Evolutionary conservation across 1,140 invertebrate species (phyloP), one percentile per base, ranked within the genome.

Genomic region (Achatina immaculata): DNA sequence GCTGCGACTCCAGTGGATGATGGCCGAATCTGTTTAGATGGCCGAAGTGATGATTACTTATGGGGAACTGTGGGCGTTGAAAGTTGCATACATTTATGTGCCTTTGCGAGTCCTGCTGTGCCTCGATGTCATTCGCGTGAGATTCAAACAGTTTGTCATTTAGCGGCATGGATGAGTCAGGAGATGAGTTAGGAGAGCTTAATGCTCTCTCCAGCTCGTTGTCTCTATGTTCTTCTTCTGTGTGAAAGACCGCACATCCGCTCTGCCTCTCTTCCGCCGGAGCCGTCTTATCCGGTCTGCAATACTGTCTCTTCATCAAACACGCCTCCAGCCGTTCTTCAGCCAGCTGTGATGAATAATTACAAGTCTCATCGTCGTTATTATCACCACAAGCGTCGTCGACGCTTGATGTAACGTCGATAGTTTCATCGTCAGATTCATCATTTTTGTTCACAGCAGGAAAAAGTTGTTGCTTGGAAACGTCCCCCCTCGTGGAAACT

Each of bases 401-500:
- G 2, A 34, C 58, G 21, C 42, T 69, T n/a, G 68, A 45, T 4
- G 42, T 73, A n/a, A 73, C 71, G 43, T 73, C 71, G 14, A 73
- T 51, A 28, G 71, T 6, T 31, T 73, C 71, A 28, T 73, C 71
- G 28, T 73, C 71, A 7, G 71, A 51, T 16, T 73, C 58, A 31
- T 9, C n/a, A 62, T 62, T 62, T 62, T 28, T 62, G 16, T 62
- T 28, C 1, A 31, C 16, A 55, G 7, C 24, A 24, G 19, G 16
- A 21, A 55, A 55, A 14, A 24, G 16, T 19, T 55, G 6, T 55
- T 55, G 16, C 16, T 6, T 3, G 9, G 58, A n/a, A 2, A 31
- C 58, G 7, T 6, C 4, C 4, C 28, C 58, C 16, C 28, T 62
- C n/a, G 58, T 34, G 3, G 58, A 62, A 31, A 62, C n/a, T 62